Evolutionary conservation across 1,140 invertebrate species (phyloP), one percentile per base, ranked within the genome.

Genomic region (Lethocerus indicus): DNA sequence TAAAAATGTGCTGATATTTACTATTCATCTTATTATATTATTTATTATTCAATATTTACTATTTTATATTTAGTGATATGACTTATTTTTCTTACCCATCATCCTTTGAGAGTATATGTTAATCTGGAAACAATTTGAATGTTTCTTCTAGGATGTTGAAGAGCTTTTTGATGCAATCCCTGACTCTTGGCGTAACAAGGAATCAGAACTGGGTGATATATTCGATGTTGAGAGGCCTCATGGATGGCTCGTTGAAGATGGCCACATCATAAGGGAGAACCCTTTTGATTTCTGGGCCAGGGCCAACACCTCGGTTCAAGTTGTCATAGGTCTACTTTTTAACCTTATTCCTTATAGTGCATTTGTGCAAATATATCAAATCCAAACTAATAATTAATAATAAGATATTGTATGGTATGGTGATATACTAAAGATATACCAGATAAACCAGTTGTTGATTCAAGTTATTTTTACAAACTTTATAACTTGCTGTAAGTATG

Each of bases 171-270:
- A 75, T 13, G 66, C 72, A 7, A 75, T 81, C 1, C 79, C 80
- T 1, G 71, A 77, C 37, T 72, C 71, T 2, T 87, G 84, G 83
- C 62, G 75, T 39, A 51, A 60, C 14, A 70, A 69, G 32, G 77
- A 80, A 60, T n/a, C n/a, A n/a, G n/a, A n/a, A n/a, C n/a, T n/a
- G n/a, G n/a, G n/a, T n/a, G n/a, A n/a, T n/a, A n/a, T n/a, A n/a
- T n/a, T n/a, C n/a, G n/a, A n/a, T n/a, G n/a, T n/a, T n/a, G 62
- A 67, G 9, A 66, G 60, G 0, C 25, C 36, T 0, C 80, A 82
- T 52, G 76, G 83, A 40, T 86, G 83, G 81, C 59, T 86, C 1
- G 78, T 85, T 1, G 58, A 79, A 1, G 83, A 87, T 57, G 81
- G 82, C 1, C 62, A 68, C 20, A 72, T 79, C 27, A 57, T 87